These are phyloP conservation scores for Leuctra nigra DNA, from an alignment of 2,888 invertebrate species.

Conservation along the genomic window DNA sequence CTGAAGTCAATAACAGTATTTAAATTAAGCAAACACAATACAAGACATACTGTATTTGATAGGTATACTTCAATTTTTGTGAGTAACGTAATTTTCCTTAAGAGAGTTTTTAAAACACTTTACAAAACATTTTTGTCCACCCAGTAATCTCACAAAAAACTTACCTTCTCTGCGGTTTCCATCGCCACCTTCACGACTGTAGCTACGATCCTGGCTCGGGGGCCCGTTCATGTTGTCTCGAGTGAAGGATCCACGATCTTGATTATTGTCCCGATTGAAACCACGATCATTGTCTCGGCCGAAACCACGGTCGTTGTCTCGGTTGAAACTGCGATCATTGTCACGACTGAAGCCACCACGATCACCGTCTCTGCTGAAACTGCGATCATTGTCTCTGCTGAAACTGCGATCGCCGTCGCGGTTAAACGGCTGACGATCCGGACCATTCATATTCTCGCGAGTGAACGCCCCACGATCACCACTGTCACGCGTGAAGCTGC, in stretches of 20 bases:
- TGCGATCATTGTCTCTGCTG: slow-evolving; percentile 27
- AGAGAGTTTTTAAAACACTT: too few relatives aligned
- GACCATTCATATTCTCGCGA: slow-evolving; percentile 8
- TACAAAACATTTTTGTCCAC: too few relatives aligned
- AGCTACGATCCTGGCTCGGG: not conserved
- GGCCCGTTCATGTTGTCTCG: slow-evolving; percentile 10
- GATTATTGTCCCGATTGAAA: slow-evolving; percentile 2
- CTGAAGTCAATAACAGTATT: too few relatives aligned
- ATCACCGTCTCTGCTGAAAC: not conserved
- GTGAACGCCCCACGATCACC: slow-evolving; percentile 3
- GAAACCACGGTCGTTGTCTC: slow-evolving; percentile 20
- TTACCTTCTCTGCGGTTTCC: too few relatives aligned
- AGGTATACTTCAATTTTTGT: too few relatives aligned
- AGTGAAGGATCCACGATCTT: slow-evolving; percentile 4
- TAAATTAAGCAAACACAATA: too few relatives aligned
- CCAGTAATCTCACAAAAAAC: too few relatives aligned
- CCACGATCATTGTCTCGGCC: too few relatives aligned
- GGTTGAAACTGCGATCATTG: not conserved
- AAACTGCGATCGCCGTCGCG: slow-evolving; percentile 32
- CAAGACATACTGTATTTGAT: too few relatives aligned
- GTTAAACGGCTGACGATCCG: not conserved
- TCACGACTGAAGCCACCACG: slow-evolving; percentile 11
- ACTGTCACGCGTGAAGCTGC: slow-evolving; percentile 5
- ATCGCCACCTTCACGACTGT: too few relatives aligned
- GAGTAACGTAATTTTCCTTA: too few relatives aligned